These are phyloP conservation scores for Diuraphis noxia DNA, from an alignment of 1,140 invertebrate species.

Conservation along the genomic window DNA sequence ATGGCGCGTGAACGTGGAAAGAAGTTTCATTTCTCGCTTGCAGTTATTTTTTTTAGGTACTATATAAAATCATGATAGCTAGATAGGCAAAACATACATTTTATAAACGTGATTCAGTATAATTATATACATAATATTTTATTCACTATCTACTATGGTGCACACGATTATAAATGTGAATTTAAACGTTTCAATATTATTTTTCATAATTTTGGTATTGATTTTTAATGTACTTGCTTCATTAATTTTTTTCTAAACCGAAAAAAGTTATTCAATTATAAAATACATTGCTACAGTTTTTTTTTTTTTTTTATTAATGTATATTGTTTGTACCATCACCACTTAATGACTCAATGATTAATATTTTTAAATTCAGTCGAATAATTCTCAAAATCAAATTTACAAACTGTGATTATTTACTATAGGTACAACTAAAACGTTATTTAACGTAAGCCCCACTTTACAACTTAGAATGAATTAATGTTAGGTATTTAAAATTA, in stretches of 20 bases:
- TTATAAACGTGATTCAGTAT: neutral
- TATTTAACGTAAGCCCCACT: neutral
- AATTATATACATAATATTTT: neutral
- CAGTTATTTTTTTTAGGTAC: neutral
- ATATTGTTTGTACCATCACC: neutral
- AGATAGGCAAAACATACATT: neutral
- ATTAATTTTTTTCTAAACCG: neutral
- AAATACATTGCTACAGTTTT: no score
- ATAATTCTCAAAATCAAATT: neutral
- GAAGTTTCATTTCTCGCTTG: neutral
- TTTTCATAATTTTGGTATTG: neutral
- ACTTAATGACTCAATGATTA: neutral
- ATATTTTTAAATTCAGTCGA: neutral
- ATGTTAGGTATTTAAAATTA: neutral
- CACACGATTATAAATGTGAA: neutral
- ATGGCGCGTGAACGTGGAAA: neutral
- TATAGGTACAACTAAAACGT: neutral
- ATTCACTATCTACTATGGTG: neutral
- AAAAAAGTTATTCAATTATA: no score
- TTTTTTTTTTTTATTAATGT: neutral
- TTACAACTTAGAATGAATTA: neutral
- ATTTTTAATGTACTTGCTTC: neutral
- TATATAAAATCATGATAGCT: neutral
- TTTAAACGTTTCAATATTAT: neutral
- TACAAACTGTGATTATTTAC: neutral